phyloP scores from a whole-genome alignment of 2,113 vertebrate genomes.

The Alligator sinensis region DNA sequence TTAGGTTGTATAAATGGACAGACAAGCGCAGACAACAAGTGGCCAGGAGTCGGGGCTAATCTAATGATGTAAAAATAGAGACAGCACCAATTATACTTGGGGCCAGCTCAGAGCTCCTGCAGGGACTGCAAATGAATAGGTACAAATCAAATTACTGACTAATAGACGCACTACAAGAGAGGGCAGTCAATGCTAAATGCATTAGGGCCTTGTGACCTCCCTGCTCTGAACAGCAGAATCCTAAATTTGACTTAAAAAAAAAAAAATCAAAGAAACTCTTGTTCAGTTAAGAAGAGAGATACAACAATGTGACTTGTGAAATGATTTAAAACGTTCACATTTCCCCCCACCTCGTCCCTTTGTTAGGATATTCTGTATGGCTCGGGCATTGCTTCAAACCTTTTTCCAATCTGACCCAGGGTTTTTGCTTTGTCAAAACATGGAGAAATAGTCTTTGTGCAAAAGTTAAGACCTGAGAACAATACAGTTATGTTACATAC shows the following conservation, averaged over 20 bases:
- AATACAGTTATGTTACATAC: conserved; percentile 78
- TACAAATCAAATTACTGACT: conserved; percentile 92
- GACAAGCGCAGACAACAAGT: conserved; percentile 96
- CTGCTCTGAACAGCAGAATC: conserved; percentile 87
- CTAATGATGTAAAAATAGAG: conserved; percentile 98
- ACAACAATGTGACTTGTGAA: conserved; percentile 84
- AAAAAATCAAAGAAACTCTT: conserved; percentile 86
- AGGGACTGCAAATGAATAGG: conserved; percentile 94
- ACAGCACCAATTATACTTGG: conserved; percentile 93
- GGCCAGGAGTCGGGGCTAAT: conserved; percentile 97
- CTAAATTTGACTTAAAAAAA: conserved; percentile 83
- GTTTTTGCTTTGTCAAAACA: conserved; percentile 14
- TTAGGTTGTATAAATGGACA: conserved; percentile 95
- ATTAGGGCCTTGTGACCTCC: conserved; percentile 91
- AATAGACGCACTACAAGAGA: conserved; percentile 92
- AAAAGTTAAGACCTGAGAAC: conserved; percentile 62
- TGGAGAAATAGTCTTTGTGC: conserved; percentile 59
- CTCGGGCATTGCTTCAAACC: neutral
- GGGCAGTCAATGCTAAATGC: conserved; percentile 93
- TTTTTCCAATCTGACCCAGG: neutral
- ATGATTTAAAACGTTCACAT: conserved; percentile 85
- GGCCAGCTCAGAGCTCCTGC: conserved; percentile 92
- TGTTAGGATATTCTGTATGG: rapidly evolving
- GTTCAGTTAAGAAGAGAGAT: conserved; percentile 73
- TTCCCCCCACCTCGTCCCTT: conserved; percentile 24